Conservation (phyloP, 2,797 vertebrate genomes). For the Kryptolebias ocellatus region DNA sequence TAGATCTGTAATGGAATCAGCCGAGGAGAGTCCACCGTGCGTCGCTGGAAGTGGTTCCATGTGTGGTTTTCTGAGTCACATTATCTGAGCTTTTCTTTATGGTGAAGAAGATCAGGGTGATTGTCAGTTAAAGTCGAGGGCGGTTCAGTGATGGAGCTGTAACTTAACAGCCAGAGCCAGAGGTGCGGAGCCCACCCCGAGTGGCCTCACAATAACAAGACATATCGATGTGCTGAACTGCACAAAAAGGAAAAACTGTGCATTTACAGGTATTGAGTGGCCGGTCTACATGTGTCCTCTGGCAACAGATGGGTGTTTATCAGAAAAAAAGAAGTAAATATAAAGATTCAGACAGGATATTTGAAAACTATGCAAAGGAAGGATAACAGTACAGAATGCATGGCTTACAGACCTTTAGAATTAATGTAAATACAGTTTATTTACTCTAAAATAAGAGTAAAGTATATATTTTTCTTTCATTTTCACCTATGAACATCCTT, state of each 20-base stretch:
- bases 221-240: slow-evolving; percentile 17
- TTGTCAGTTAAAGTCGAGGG: slow-evolving; percentile 29
- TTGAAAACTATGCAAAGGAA: background rate
- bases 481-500: background rate
- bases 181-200: slow-evolving; percentile 11
- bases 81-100: slow-evolving; percentile 27
- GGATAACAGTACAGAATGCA: too few relatives aligned
- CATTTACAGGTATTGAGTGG: slow-evolving; percentile 8
- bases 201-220: slow-evolving; percentile 8
- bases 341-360: background rate
- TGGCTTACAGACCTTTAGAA: background rate
- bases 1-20: slow-evolving; percentile 37
- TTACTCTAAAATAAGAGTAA: background rate
- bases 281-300: slow-evolving; percentile 10
- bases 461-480: background rate
- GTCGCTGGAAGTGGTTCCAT: slow-evolving; percentile 56
- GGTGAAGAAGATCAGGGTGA: slow-evolving; percentile 18
- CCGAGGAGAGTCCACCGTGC: slow-evolving; percentile 29
- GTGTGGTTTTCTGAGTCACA: slow-evolving; percentile 32
- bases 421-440: background rate
- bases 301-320: background rate
- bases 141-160: slow-evolving; percentile 25
- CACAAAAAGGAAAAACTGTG: slow-evolving; percentile 1
- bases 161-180: slow-evolving; percentile 20
- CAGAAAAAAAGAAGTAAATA: background rate